phyloP scores from a whole-genome alignment of 2,797 vertebrate genomes.

The Synaphobranchus kaupii region DNA sequence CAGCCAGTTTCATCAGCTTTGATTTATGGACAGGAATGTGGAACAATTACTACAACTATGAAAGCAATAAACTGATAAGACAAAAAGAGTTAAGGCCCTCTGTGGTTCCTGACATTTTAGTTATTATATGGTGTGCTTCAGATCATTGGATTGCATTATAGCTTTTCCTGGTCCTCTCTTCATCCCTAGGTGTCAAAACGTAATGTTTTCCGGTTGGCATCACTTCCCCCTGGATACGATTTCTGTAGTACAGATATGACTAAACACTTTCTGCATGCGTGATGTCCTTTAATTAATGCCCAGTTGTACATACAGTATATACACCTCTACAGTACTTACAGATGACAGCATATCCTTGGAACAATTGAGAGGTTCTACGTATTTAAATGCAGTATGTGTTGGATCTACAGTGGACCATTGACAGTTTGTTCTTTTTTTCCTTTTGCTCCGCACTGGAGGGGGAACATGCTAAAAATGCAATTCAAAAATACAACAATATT shows the following conservation, averaged over 20 bases:
- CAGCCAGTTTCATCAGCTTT: constrained; percentile 18
- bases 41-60: constrained; percentile 7
- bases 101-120: constrained; percentile 1
- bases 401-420: not conserved
- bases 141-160: not conserved
- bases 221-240: not conserved
- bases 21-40: not conserved
- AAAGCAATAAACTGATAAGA: constrained; percentile 22
- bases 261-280: constrained; percentile 46
- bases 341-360: not conserved
- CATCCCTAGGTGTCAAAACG: not conserved
- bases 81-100: not conserved
- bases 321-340: not conserved
- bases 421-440: not conserved
- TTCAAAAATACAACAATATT: constrained; percentile 3
- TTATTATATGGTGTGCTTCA: not conserved
- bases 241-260: constrained; percentile 3
- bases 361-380: not conserved
- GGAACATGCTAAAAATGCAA: constrained; percentile 1
- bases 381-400: not conserved
- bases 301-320: constrained; percentile 7
- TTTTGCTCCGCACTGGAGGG: not conserved
- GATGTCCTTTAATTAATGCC: constrained; percentile 18
- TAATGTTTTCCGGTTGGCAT: not conserved
- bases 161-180: not conserved